A percentile compares a stretch with the other conserved stretches of the same genome.
Evolutionary conservation across 2,113 vertebrate genomes (phyloP).

Genomic region (Peucedramus taeniatus): DNA sequence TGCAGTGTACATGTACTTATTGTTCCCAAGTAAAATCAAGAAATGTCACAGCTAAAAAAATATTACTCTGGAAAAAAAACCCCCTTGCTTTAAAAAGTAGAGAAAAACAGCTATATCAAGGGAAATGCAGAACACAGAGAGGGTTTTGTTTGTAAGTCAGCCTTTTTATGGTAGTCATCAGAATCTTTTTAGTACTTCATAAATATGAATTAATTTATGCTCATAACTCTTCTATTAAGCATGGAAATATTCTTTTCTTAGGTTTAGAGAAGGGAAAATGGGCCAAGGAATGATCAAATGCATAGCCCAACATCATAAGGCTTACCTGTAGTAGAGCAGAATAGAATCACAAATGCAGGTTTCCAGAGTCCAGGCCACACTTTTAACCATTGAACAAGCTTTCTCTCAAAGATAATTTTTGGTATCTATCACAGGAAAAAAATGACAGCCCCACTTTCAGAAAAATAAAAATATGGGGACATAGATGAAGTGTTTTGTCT

Average conservation of each 20-base stretch:
- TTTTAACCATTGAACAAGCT: background rate
- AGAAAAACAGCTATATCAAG: conserved; percentile 7
- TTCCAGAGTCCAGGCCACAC: background rate
- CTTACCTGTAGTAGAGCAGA: background rate
- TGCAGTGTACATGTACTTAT: conserved; percentile 31
- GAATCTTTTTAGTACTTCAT: background rate
- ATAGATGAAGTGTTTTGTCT: background rate
- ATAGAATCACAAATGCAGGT: background rate
- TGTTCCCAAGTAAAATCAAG: conserved; percentile 40
- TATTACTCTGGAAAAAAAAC: background rate
- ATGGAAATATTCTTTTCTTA: background rate
- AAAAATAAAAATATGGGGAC: background rate
- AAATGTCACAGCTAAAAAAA: conserved; percentile 30
- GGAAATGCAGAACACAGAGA: background rate
- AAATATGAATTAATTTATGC: conserved; percentile 29
- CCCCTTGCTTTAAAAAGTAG: background rate
- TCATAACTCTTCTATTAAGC: background rate
- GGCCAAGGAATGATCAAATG: background rate
- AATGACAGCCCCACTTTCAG: background rate
- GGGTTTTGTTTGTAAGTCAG: background rate
- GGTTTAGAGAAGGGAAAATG: background rate
- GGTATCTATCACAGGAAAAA: background rate
- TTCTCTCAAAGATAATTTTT: background rate
- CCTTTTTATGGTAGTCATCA: background rate
- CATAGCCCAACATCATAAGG: background rate